phyloP scores from a whole-genome alignment of 2,888 invertebrate genomes.

The Habrosyne pyritoides region DNA sequence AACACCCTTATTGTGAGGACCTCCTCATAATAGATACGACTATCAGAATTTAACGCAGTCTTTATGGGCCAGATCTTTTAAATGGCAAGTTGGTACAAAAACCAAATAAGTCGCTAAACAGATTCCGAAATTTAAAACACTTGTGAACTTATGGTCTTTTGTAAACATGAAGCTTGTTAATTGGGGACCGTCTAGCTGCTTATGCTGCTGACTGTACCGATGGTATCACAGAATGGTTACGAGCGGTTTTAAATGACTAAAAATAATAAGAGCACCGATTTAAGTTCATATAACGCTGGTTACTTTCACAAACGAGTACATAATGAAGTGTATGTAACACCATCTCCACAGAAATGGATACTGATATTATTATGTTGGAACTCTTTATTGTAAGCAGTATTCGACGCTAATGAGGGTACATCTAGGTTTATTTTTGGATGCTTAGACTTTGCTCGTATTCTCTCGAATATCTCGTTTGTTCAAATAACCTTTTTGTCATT shows the following conservation, averaged over 20 bases:
- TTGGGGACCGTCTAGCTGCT: no score
- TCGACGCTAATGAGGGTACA: not conserved
- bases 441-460: not conserved
- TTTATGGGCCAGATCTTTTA: no score
- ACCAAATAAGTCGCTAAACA: no score
- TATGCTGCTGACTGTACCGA: no score
- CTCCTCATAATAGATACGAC: not conserved
- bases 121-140: no score
- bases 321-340: not conserved
- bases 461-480: constrained; percentile 2
- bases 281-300: not conserved
- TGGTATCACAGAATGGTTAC: no score
- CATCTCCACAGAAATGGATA: not conserved
- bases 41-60: not conserved
- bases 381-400: not conserved
- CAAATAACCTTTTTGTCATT: constrained; percentile 2
- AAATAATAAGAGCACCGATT: not conserved
- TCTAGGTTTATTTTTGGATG: not conserved
- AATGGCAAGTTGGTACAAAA: no score
- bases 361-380: not conserved
- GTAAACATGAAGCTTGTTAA: no score
- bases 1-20: not conserved
- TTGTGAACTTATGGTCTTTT: no score
- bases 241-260: not conserved
- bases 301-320: not conserved